A percentile compares a stretch with the other conserved stretches of the same genome.
These are phyloP conservation scores for Lamellibrachia columna DNA, from an alignment of 2,888 invertebrate species.

Conservation along the genomic window DNA sequence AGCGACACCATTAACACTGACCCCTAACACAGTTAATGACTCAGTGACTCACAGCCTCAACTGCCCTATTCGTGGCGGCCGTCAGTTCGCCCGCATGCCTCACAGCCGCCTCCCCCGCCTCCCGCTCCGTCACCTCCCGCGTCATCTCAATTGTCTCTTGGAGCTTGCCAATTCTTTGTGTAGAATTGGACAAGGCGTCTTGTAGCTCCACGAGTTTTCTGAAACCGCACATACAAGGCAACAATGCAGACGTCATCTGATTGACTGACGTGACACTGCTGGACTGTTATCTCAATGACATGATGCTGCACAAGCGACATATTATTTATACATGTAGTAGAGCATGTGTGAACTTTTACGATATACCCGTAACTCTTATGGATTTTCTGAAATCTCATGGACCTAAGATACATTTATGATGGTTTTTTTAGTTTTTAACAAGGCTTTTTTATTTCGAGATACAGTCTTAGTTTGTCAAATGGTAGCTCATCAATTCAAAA, in stretches of 20 bases:
- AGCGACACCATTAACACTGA: background rate
- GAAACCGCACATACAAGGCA: slow-evolving; percentile 35
- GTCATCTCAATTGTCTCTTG: slow-evolving; percentile 50
- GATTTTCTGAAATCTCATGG: background rate
- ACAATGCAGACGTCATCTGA: background rate
- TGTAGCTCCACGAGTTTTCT: slow-evolving; percentile 64
- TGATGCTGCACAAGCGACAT: too few species aligned
- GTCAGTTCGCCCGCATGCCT: slow-evolving; percentile 49
- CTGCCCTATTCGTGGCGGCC: slow-evolving; percentile 31
- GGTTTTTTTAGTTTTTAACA: too few species aligned
- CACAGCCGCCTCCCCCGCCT: slow-evolving; percentile 49
- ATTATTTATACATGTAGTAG: background rate
- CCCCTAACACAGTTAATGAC: background rate
- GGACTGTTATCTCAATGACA: too few species aligned
- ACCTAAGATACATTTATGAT: too few species aligned
- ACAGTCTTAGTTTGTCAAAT: too few species aligned
- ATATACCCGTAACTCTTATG: too few species aligned
- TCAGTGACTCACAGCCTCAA: slow-evolving; percentile 33
- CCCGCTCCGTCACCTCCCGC: slow-evolving; percentile 50
- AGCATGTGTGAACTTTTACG: too few species aligned
- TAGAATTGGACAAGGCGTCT: slow-evolving; percentile 62
- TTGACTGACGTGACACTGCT: too few species aligned
- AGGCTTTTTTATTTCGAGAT: too few species aligned
- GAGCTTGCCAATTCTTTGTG: slow-evolving; percentile 61
- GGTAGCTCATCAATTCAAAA: too few species aligned